Evolutionary conservation across 1,140 invertebrate species (phyloP).

Genomic region (Drosophila nasuta): DNA sequence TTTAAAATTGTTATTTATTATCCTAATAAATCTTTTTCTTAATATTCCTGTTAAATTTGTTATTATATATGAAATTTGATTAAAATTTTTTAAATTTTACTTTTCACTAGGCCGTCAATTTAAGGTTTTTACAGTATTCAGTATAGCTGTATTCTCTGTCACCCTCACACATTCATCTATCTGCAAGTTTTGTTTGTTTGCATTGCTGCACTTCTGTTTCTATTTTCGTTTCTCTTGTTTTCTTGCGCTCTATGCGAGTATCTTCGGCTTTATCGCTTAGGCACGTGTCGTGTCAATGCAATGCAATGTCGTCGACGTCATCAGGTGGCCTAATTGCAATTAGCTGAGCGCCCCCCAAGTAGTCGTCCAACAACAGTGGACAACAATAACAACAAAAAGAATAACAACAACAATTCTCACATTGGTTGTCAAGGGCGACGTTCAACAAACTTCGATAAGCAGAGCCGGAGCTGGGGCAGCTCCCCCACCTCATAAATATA

Average conservation of each 20-base stretch:
- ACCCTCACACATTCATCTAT: neutral
- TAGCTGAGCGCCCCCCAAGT: constrained; percentile 14
- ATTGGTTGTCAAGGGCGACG: constrained; percentile 31
- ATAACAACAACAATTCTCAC: neutral
- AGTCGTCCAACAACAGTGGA: neutral
- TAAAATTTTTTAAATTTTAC: neutral
- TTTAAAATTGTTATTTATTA: too few species aligned
- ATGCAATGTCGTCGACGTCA: constrained; percentile 2
- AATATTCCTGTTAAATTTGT: too few species aligned
- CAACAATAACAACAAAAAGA: neutral
- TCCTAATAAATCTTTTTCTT: too few species aligned
- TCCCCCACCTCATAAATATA: constrained; percentile 26
- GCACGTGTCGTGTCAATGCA: constrained; percentile 40
- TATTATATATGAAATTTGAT: too few species aligned
- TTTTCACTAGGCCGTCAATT: too few species aligned
- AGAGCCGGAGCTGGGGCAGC: neutral
- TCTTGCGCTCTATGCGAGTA: constrained; percentile 8
- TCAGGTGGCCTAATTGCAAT: constrained; percentile 40
- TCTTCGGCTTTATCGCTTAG: constrained; percentile 24
- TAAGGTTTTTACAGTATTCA: too few species aligned
- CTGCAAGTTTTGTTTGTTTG: constrained; percentile 17
- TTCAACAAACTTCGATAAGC: constrained; percentile 41
- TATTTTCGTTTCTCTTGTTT: constrained; percentile 9
- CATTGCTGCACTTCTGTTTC: constrained; percentile 6
- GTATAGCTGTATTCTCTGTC: too few species aligned